Conservation (phyloP, 2,797 vertebrate genomes). For the Allobates femoralis region DNA sequence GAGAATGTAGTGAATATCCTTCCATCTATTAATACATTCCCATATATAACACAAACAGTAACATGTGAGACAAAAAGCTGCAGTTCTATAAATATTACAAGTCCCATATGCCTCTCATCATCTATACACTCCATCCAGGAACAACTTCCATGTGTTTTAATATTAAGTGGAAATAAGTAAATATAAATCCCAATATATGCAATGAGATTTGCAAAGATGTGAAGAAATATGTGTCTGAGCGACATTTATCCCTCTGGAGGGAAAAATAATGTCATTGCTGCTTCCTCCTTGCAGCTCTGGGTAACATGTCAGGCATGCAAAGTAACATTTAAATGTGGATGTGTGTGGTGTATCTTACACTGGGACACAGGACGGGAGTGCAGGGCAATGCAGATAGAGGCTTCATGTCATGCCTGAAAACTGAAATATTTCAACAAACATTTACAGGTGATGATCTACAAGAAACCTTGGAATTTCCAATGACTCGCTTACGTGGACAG, state of each 20-base stretch:
- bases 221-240: conserved; percentile 5
- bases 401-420: not conserved
- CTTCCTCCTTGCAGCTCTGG: not conserved
- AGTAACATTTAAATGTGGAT: conserved; percentile 36
- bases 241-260: not conserved
- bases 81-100: not conserved
- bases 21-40: not conserved
- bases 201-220: no score
- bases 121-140: not conserved
- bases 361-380: not conserved
- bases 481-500: not conserved
- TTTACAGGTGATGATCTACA: not conserved
- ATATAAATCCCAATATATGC: not conserved
- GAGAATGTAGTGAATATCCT: not conserved
- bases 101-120: not conserved
- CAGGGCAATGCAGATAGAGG: not conserved
- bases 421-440: not conserved
- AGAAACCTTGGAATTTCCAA: no score
- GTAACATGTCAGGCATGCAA: conserved; percentile 54
- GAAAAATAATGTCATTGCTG: conserved; percentile 24
- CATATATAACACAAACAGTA: not conserved
- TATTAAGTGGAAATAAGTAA: not conserved
- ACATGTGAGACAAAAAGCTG: not conserved
- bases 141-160: not conserved
- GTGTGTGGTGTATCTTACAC: conserved; percentile 6